A percentile compares a stretch with the other conserved stretches of the same genome.
Evolutionary conservation across 2,113 vertebrate species (phyloP).

Genomic region (Semicossyphus pulcher): DNA sequence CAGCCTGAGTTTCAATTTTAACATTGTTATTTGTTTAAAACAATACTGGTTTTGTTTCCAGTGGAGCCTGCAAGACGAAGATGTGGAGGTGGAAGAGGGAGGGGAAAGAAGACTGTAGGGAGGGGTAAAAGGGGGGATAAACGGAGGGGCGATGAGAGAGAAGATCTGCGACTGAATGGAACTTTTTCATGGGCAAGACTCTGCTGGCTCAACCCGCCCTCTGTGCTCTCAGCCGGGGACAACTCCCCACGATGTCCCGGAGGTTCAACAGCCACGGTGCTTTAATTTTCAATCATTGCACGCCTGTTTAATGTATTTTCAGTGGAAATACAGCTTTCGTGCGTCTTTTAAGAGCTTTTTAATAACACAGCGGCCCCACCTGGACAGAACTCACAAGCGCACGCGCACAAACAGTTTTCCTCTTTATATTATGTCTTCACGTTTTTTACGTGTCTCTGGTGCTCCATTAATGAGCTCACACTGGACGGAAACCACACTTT

Average conservation of each 20-base stretch:
- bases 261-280: neutral
- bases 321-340: neutral
- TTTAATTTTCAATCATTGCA: neutral
- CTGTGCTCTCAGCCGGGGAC: neutral
- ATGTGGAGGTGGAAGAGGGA: constrained; percentile 37
- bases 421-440: neutral
- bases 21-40: neutral
- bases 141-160: constrained; percentile 6
- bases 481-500: constrained; percentile 1
- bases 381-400: constrained; percentile 4
- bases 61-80: neutral
- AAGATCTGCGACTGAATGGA: constrained; percentile 60
- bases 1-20: too few species aligned
- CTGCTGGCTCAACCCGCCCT: neutral
- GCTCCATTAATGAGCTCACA: neutral
- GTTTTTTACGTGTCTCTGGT: constrained; percentile 5
- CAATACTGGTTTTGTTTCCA: constrained; percentile 21
- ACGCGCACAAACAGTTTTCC: constrained; percentile 17
- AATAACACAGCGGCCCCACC: constrained; percentile 35
- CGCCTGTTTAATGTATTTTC: neutral
- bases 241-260: neutral
- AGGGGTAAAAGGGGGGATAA: neutral
- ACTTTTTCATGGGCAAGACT: constrained; percentile 56
- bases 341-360: neutral
- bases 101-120: neutral